These are phyloP conservation scores for Myotis davidii DNA, from an alignment of 2,113 vertebrate genomes.

Conservation along the genomic window DNA sequence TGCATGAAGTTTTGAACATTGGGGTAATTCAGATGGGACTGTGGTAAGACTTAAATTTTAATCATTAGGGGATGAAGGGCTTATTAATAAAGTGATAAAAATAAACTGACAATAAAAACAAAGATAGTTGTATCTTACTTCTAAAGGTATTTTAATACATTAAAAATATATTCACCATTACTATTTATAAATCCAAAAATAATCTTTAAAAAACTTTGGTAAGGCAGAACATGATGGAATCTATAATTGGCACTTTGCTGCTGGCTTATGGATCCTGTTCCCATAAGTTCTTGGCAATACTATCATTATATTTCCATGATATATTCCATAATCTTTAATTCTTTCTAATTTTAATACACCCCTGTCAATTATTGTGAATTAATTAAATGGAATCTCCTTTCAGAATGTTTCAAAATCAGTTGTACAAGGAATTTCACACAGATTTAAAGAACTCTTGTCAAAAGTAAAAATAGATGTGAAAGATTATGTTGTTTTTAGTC, in stretches of 20 bases:
- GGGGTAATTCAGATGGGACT: background rate
- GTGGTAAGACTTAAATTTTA: background rate
- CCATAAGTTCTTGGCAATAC: constrained; percentile 15
- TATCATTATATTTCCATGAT: background rate
- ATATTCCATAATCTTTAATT: background rate
- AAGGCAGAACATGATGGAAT: background rate
- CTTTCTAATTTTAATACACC: background rate
- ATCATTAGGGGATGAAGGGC: background rate
- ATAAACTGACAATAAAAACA: background rate
- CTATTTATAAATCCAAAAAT: background rate
- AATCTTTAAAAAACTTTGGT: background rate
- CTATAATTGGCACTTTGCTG: background rate
- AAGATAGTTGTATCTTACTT: background rate
- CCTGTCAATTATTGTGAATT: constrained; percentile 43
- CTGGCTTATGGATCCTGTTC: background rate
- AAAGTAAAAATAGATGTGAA: constrained; percentile 40
- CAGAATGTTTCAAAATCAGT: background rate
- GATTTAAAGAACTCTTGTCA: constrained; percentile 32
- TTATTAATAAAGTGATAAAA: background rate
- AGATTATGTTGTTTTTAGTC: background rate
- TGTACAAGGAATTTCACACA: background rate
- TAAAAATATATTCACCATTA: background rate
- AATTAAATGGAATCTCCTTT: constrained; percentile 30
- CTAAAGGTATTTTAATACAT: background rate
- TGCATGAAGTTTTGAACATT: background rate